Evolutionary conservation across 2,797 vertebrate genomes (phyloP).

Genomic region (Eremophila alpestris): DNA sequence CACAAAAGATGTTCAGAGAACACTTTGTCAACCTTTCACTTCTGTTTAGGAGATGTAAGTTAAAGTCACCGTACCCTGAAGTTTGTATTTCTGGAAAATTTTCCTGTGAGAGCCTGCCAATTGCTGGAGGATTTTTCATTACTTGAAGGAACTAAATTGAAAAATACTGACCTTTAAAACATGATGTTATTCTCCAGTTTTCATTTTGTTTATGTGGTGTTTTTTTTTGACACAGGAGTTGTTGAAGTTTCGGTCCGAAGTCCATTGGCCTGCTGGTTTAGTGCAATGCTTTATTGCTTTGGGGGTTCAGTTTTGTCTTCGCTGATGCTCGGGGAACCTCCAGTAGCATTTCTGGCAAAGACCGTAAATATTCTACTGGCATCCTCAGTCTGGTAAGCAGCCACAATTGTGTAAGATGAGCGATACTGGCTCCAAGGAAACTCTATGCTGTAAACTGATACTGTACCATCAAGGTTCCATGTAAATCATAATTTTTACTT

Average conservation of each 20-base stretch:
- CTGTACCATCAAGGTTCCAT: neutral
- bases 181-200: neutral
- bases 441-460: neutral
- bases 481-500: neutral
- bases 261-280: conserved; percentile 95
- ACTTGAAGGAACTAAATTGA: neutral
- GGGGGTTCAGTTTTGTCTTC: conserved; percentile 91
- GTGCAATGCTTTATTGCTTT: conserved; percentile 96
- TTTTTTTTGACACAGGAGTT: conserved; percentile 77
- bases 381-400: conserved; percentile 89
- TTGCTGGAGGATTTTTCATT: neutral
- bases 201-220: neutral
- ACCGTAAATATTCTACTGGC: conserved; percentile 86
- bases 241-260: conserved; percentile 82
- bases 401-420: neutral
- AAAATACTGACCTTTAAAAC: neutral
- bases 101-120: neutral
- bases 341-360: conserved; percentile 86
- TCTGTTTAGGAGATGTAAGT: neutral
- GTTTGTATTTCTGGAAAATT: neutral
- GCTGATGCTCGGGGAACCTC: conserved; percentile 90
- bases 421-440: neutral
- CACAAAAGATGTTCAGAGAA: neutral
- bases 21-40: neutral
- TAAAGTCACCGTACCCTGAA: neutral